Conservation (phyloP, 2,797 vertebrate genomes). For the Hyperoplus lanceolatus region DNA sequence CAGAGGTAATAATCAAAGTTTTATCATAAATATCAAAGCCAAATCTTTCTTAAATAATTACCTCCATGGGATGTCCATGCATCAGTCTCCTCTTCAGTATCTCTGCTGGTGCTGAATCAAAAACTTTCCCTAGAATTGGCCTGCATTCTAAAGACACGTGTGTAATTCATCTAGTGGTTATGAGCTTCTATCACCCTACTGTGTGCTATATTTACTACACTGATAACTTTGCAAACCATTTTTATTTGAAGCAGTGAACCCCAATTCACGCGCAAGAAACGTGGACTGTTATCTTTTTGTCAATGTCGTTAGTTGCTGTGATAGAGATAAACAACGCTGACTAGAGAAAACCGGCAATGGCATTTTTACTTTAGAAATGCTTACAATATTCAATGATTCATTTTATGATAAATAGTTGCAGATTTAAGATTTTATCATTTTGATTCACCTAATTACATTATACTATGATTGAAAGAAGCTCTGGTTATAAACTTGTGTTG, state of each 20-base stretch:
- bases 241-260: slow-evolving; percentile 35
- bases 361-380: neutral
- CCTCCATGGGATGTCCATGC: neutral
- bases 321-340: slow-evolving; percentile 10
- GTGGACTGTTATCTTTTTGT: slow-evolving; percentile 14
- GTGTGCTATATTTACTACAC: slow-evolving; percentile 58
- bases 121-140: slow-evolving; percentile 1
- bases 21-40: neutral
- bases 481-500: neutral
- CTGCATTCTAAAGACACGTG: neutral
- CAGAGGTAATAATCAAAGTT: slow-evolving; percentile 58
- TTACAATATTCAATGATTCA: neutral
- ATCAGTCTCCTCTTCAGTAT: neutral
- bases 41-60: neutral
- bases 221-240: slow-evolving; percentile 28
- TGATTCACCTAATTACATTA: no score
- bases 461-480: neutral
- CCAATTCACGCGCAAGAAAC: slow-evolving; percentile 1
- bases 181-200: slow-evolving; percentile 30
- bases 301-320: neutral
- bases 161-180: slow-evolving; percentile 25
- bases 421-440: neutral
- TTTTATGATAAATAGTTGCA: neutral
- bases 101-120: neutral
- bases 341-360: neutral